Evolutionary conservation across 2,113 vertebrate species (phyloP).

Genomic region (Notothenia rossii): DNA sequence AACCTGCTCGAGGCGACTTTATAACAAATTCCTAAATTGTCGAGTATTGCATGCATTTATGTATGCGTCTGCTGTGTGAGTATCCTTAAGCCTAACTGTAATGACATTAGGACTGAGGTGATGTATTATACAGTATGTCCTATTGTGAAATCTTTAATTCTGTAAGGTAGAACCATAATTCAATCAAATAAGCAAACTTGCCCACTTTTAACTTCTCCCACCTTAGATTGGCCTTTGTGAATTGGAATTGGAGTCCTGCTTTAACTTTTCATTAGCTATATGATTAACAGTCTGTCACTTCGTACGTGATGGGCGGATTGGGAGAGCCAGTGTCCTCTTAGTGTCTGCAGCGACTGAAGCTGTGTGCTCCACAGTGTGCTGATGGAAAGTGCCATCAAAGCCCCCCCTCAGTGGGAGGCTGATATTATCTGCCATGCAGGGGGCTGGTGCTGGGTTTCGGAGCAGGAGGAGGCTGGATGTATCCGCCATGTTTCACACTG

Average conservation of each 20-base stretch:
- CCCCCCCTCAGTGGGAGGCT: constrained; percentile 39
- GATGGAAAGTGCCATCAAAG: constrained; percentile 67
- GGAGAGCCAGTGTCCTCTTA: constrained; percentile 11
- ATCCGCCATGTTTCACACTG: constrained; percentile 64
- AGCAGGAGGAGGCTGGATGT: constrained; percentile 45
- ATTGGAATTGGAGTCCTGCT: constrained; percentile 37
- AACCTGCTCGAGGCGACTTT: constrained; percentile 8
- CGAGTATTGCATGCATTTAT: constrained; percentile 58
- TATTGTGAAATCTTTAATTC: constrained; percentile 24
- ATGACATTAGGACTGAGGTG: constrained; percentile 1
- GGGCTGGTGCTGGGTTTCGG: constrained; percentile 68
- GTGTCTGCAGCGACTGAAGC: constrained; percentile 42
- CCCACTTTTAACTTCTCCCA: constrained; percentile 1
- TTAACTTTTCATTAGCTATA: constrained; percentile 52
- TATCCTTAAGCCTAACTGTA: neutral
- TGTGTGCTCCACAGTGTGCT: constrained; percentile 38
- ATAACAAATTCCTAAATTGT: constrained; percentile 18
- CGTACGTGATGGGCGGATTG: constrained; percentile 31
- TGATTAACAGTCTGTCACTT: constrained; percentile 53
- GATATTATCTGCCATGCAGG: constrained; percentile 53
- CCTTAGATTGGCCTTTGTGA: constrained; percentile 13
- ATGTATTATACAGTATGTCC: constrained; percentile 1
- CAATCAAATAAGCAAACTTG: constrained; percentile 20
- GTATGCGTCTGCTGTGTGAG: constrained; percentile 10
- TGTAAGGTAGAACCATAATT: constrained; percentile 15